Base-by-base conservation (phyloP, 2,888 invertebrate genomes). In the Imbricaverruca yamaguchii region DNA sequence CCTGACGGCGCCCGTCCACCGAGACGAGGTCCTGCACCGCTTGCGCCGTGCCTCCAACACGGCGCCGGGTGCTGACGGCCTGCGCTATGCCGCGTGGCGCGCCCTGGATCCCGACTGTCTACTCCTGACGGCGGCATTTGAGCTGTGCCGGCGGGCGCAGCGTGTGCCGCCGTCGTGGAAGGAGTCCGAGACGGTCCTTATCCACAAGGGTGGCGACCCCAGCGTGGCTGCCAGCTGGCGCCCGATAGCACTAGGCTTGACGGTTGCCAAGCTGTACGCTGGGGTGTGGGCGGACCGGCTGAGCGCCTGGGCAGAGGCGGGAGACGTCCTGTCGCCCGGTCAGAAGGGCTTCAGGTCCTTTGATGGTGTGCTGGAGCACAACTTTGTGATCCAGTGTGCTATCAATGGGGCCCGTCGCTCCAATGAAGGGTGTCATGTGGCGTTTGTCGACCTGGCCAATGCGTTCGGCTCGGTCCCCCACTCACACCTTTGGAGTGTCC, bases 291-390 rank as follows among this genome's bases (percentile, higher is more conserved):
- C 39, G 39, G 39, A 39, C 39, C 2, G 39, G 39, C 39, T 39
- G 39, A 39, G 39, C 39, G 39, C 39, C 39, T 39, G 39, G 39
- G 39, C 39, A 4, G 39, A 39, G 39, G 39, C 39, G 39, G 39
- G 39, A 39, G 39, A 39, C 4, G 39, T 39, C 39, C 39, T 39
- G 39, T 39, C 39, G 4, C 39, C 39, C 39, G 39, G 39, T 39
- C 39, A 79, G 57, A 79, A 79, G 25, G 79, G 79, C 21, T 79
- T 79, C 25, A 25, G 55, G 79, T 57, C 79, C 53, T 21, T 56
- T 25, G 25, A 79, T 21, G 79, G 53, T 11, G 53, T 79, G 21
- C 55, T 79, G 11, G 79, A 79, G n/a, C 79, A 79, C 7, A 79
- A 79, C 25, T 79, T 12, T 25, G 25, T 57, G 21, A 21, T 79